Conservation (phyloP, 2,797 vertebrate species). For the Anisognathus igniventris region DNA sequence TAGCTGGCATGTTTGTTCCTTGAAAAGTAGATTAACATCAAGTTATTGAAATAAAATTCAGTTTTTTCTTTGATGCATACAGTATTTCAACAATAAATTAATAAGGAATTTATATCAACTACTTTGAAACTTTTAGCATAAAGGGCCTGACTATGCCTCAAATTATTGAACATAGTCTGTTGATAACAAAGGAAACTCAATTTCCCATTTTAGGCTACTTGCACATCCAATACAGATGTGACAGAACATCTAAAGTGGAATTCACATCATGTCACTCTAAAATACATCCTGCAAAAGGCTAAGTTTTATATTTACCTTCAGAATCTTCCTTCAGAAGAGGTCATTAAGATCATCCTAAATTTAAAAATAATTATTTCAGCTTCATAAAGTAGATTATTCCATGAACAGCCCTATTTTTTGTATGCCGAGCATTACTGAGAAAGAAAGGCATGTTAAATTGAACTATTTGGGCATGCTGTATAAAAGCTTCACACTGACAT, state of each 20-base stretch:
- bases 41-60: background rate
- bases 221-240: background rate
- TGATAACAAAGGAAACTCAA: background rate
- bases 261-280: background rate
- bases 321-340: background rate
- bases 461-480: background rate
- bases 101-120: background rate
- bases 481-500: background rate
- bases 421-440: background rate
- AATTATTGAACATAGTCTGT: background rate
- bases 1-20: conserved; percentile 95
- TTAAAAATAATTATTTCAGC: background rate
- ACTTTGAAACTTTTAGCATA: background rate
- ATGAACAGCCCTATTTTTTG: background rate
- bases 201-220: background rate
- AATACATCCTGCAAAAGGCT: background rate
- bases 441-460: background rate
- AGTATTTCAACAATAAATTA: background rate
- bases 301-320: background rate
- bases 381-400: background rate
- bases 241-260: background rate
- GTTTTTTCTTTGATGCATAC: background rate
- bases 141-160: background rate
- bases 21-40: conserved; percentile 35
- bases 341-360: background rate